Evolutionary conservation across 2,113 vertebrate genomes (phyloP), one percentile per base, ranked within the genome.

Genomic region (Sylvia atricapilla): DNA sequence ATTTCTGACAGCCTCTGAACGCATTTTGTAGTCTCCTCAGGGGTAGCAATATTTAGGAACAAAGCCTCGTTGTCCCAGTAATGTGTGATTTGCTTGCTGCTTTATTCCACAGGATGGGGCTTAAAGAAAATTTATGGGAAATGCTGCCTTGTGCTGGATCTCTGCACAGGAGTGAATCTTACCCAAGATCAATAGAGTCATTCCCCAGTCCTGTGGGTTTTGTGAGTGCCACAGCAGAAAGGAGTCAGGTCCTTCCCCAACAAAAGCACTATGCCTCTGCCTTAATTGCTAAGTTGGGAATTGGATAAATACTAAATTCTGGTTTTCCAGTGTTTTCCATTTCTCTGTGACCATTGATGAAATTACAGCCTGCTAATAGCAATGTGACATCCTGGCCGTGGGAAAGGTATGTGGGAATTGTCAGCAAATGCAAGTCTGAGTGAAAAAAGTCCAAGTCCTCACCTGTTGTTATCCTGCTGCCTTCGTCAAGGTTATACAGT

Each of bases 111-210:
- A 16, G n/a, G 55, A 56, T 46, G 49, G 47, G 60, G 22, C 60
- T 90, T 81, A 15, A 77, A 53, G 64, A 75, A 14, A 62, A 90
- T 90, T 56, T 52, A 59, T 84, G 76, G 89, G 76, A 47, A 92
- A 21, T 50, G 24, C 66, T 84, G 92, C 25, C 84, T 96, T 92
- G 95, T 92, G 93, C 94, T 96, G 95, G 93, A 95, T 93, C 76
- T 95, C 92, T 94, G 93, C 95, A 87, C 88, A 73, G 90, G 90
- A 94, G 85, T 87, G 94, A 92, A 87, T 96, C 53, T 78, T 67
- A 60, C 15, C 88, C 89, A 49, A 27, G 76, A 90, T 75, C 93
- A 47, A 91, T 66, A 76, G 17, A 88, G 69, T 60, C 73, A 72
- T 95, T 94, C 77, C 83, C 77, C 64, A 81, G 76, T 33, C 52